Conservation (phyloP, 2,113 vertebrate genomes). For the Oreochromis niloticus region DNA sequence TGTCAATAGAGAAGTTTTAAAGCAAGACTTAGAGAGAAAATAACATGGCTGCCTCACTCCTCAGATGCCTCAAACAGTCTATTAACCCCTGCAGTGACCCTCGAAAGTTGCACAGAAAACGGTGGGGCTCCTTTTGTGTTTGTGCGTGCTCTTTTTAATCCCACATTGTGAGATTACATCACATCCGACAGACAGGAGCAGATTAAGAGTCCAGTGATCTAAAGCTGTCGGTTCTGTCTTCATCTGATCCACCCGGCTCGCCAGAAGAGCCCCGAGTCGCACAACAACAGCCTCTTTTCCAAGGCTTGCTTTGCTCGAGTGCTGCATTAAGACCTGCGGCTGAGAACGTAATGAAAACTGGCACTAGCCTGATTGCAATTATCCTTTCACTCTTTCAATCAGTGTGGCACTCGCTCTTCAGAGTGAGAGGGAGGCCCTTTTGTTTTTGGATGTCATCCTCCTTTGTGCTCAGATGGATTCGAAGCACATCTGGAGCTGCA, state of each 20-base stretch:
- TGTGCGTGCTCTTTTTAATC: constrained; percentile 34
- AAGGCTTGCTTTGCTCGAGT: background rate
- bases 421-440: constrained; percentile 1
- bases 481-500: constrained; percentile 50
- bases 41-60: constrained; percentile 32
- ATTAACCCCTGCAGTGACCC: constrained; percentile 64
- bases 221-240: constrained; percentile 39
- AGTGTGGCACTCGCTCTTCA: constrained; percentile 12
- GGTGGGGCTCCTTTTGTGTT: background rate
- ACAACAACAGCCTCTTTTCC: constrained; percentile 6
- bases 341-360: constrained; percentile 51
- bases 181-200: constrained; percentile 50
- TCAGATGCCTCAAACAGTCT: constrained; percentile 50
- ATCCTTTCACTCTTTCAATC: constrained; percentile 47
- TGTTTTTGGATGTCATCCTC: constrained; percentile 25
- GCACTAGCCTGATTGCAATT: constrained; percentile 66
- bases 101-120: constrained; percentile 22
- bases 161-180: constrained; percentile 57
- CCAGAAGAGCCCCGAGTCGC: constrained; percentile 4
- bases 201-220: constrained; percentile 64
- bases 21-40: constrained; percentile 11
- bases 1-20: constrained; percentile 6
- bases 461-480: constrained; percentile 17
- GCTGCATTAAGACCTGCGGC: constrained; percentile 11
- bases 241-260: background rate